These are phyloP conservation scores for Dugesia japonica DNA, from an alignment of 2,888 invertebrate genomes.

Conservation along the genomic window DNA sequence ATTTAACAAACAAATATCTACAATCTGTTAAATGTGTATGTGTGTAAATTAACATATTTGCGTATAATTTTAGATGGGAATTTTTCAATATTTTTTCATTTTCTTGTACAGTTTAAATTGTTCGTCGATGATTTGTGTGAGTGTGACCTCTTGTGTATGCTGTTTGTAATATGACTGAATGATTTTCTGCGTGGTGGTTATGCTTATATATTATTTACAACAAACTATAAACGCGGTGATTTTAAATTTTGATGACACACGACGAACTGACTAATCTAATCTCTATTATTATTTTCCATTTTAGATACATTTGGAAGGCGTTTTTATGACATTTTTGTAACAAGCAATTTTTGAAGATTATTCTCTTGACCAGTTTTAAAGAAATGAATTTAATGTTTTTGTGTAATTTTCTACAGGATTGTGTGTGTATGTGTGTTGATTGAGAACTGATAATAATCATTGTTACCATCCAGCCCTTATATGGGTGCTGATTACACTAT, in stretches of 20 bases:
- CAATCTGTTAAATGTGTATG: too few species aligned
- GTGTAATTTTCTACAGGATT: slow-evolving; percentile 20
- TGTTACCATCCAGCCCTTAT: too few species aligned
- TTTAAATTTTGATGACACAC: background rate
- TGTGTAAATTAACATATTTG: too few species aligned
- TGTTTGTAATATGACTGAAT: too few species aligned
- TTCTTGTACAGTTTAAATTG: too few species aligned
- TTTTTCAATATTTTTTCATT: too few species aligned
- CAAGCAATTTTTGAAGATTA: slow-evolving; percentile 20
- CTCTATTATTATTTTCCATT: slow-evolving; percentile 16
- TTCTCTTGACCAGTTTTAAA: slow-evolving; percentile 13
- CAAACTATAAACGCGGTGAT: background rate
- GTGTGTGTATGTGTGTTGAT: background rate
- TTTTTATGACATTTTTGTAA: slow-evolving; percentile 20
- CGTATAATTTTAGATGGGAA: too few species aligned
- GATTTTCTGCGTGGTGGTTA: too few species aligned
- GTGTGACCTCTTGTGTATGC: too few species aligned
- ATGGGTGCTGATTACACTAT: background rate
- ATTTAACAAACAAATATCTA: too few species aligned
- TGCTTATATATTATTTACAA: too few species aligned
- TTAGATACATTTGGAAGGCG: slow-evolving; percentile 20
- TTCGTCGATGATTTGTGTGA: too few species aligned
- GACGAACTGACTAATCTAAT: background rate
- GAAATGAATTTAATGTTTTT: slow-evolving; percentile 20
- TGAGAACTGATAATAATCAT: background rate